phyloP scores from a whole-genome alignment of 2,797 vertebrate species.

The Rachycentron canadum region DNA sequence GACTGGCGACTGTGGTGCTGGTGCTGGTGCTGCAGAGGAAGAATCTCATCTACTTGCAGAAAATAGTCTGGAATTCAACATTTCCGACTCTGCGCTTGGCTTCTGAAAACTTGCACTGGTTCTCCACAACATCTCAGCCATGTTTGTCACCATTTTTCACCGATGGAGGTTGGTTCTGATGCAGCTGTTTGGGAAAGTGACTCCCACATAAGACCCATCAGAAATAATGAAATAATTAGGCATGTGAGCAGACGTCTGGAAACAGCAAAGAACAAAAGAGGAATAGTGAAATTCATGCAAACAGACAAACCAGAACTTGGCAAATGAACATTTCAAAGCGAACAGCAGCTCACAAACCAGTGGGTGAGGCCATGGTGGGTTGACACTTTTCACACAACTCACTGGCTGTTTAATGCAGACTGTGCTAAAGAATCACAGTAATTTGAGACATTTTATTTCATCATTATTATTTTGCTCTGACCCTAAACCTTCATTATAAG shows the following conservation, averaged over 20 bases:
- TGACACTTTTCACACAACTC: too few species aligned
- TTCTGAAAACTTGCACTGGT: not conserved
- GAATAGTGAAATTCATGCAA: not conserved
- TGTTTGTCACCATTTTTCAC: not conserved
- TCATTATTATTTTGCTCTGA: too few species aligned
- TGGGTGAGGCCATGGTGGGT: too few species aligned
- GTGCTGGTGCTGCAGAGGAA: slow-evolving; percentile 20
- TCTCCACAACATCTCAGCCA: not conserved
- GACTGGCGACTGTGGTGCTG: slow-evolving; percentile 43
- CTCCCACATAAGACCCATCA: not conserved
- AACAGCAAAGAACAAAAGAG: not conserved
- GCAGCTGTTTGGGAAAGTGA: not conserved
- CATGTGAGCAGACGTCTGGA: not conserved
- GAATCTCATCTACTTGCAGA: not conserved
- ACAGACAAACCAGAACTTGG: not conserved
- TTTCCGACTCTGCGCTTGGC: not conserved
- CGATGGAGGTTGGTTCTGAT: not conserved
- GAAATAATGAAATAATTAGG: not conserved
- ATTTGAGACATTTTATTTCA: too few species aligned
- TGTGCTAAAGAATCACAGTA: too few species aligned
- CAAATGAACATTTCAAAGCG: too few species aligned
- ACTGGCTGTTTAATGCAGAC: too few species aligned
- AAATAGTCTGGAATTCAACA: not conserved
- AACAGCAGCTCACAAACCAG: too few species aligned
- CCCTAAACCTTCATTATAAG: too few species aligned